Percentiles rank a stretch among this genome's conserved stretches.
phyloP scores from a whole-genome alignment of 2,888 invertebrate species.

The Parnassius orleans region DNA sequence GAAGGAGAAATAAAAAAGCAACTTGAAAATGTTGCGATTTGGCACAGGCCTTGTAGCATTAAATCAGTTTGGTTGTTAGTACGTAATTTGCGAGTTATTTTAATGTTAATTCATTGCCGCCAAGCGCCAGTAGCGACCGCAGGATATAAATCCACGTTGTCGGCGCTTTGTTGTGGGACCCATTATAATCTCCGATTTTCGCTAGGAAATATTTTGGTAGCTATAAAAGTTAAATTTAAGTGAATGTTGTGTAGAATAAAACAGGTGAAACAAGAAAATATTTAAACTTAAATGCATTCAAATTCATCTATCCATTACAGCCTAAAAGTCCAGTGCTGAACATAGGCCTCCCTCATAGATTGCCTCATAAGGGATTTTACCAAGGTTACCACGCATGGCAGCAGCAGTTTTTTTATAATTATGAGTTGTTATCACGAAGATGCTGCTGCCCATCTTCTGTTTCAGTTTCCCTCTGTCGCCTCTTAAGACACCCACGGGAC shows the following conservation, averaged over 20 bases:
- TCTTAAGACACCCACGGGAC: too few relatives aligned
- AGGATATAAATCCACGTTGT: conserved; percentile 33
- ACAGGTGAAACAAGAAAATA: conserved; percentile 2
- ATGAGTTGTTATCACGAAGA: too few relatives aligned
- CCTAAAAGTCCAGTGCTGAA: too few relatives aligned
- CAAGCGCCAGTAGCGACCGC: conserved; percentile 21
- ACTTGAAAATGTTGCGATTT: conserved; percentile 13
- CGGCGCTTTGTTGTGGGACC: conserved; percentile 31
- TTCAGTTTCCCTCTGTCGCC: too few relatives aligned
- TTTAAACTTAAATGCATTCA: background rate
- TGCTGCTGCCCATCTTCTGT: too few relatives aligned
- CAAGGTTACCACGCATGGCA: too few relatives aligned
- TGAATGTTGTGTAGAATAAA: background rate
- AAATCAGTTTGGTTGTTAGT: conserved; percentile 40
- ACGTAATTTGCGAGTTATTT: conserved; percentile 51
- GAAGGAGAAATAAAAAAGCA: background rate
- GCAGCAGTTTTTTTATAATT: too few relatives aligned
- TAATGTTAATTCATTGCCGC: conserved; percentile 46
- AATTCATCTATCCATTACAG: too few relatives aligned
- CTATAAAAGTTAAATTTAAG: conserved; percentile 5
- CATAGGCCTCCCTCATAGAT: too few relatives aligned
- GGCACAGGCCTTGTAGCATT: conserved; percentile 15
- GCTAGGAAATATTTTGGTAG: conserved; percentile 14
- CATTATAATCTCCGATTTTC: conserved; percentile 16
- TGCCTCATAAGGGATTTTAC: too few relatives aligned